Percentiles rank a stretch among this genome's conserved stretches.
Conservation (phyloP, 2,888 invertebrate genomes). For the Habroteleia sp. region DNA sequence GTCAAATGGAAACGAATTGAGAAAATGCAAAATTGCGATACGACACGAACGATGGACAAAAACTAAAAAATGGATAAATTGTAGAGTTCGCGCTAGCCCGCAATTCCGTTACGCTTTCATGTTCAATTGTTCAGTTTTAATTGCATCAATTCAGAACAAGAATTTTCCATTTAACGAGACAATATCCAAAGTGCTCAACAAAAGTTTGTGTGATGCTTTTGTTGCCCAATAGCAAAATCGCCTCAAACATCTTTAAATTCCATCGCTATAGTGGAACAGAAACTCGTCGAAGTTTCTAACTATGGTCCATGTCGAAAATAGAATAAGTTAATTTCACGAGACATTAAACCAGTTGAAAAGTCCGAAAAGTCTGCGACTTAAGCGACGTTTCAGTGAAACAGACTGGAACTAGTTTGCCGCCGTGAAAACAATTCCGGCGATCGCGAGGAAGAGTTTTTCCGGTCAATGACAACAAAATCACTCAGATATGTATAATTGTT, state of each 20-base stretch:
- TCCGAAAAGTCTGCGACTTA: slow-evolving; percentile 7
- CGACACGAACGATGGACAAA: slow-evolving; percentile 1
- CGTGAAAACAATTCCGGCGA: too few relatives aligned
- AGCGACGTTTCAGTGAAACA: background rate
- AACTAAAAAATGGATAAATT: background rate
- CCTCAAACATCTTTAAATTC: background rate
- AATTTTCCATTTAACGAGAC: background rate
- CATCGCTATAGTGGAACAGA: background rate
- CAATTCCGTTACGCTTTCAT: background rate
- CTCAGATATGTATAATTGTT: too few relatives aligned
- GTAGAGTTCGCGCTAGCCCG: background rate
- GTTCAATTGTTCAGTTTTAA: background rate
- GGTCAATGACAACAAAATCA: too few relatives aligned
- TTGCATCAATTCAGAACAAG: background rate
- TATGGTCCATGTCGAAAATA: background rate
- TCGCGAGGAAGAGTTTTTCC: too few relatives aligned
- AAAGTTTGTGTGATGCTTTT: background rate
- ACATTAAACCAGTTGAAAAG: slow-evolving; percentile 12
- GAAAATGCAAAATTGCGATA: background rate
- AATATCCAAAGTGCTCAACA: background rate
- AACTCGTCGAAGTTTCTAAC: slow-evolving; percentile 4
- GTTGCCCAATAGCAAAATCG: background rate
- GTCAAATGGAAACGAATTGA: slow-evolving; percentile 6
- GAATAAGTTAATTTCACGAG: slow-evolving; percentile 12
- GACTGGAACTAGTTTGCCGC: background rate